A percentile compares a stretch with the other conserved stretches of the same genome.
Conservation (phyloP, 2,888 invertebrate genomes). For the Polydrusus cervinus region DNA sequence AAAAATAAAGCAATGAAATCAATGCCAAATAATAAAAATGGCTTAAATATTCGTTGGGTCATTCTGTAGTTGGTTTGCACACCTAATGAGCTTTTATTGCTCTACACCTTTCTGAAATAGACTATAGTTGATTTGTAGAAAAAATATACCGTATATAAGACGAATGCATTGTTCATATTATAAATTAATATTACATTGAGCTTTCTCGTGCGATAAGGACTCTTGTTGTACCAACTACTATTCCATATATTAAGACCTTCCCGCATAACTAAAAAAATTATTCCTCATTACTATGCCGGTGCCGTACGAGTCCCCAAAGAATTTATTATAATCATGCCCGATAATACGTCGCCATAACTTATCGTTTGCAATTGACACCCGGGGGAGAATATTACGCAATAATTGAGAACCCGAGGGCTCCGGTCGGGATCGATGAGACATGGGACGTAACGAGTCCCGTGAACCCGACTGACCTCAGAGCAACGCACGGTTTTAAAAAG, state of each 20-base stretch:
- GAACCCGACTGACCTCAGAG: constrained; percentile 61
- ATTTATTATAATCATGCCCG: constrained; percentile 3
- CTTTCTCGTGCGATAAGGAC: too few species aligned
- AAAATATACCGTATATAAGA: too few species aligned
- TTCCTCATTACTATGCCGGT: neutral
- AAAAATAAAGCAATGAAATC: too few species aligned
- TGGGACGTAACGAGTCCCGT: constrained; percentile 59
- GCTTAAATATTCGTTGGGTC: too few species aligned
- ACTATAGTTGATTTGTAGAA: too few species aligned
- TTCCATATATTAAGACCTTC: neutral
- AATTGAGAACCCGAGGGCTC: constrained; percentile 35
- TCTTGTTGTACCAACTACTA: too few species aligned
- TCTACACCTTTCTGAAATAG: too few species aligned
- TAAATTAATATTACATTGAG: too few species aligned
- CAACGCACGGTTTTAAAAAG: constrained; percentile 52
- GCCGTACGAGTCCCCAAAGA: neutral
- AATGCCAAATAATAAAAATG: too few species aligned
- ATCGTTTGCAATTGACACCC: constrained; percentile 28
- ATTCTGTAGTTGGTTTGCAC: too few species aligned
- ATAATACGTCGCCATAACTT: constrained; percentile 17
- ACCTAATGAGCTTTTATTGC: too few species aligned
- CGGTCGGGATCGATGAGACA: constrained; percentile 59
- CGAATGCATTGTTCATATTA: too few species aligned
- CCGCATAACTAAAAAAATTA: neutral
- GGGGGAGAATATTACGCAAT: constrained; percentile 32